phyloP scores from a whole-genome alignment of 2,113 vertebrate genomes.

The Rynchops niger region DNA sequence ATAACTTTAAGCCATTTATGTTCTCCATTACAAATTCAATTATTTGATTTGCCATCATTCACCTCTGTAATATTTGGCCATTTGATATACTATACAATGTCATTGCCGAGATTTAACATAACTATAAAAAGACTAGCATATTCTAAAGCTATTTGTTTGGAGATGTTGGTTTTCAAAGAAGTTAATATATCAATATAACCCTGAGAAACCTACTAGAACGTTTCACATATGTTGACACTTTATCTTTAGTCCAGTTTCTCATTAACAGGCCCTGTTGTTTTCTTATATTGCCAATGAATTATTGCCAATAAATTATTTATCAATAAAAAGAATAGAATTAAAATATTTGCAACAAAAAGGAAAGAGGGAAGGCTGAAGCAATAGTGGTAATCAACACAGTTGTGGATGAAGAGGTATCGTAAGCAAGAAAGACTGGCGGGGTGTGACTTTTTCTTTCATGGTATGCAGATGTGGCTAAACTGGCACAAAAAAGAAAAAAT shows the following conservation, averaged over 20 bases:
- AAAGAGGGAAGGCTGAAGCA: not conserved
- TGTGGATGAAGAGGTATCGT: not conserved
- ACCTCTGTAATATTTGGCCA: not conserved
- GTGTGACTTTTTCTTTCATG: not conserved
- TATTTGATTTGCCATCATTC: constrained; percentile 47
- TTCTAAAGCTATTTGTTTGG: not conserved
- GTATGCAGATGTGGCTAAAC: not conserved
- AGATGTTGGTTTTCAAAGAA: not conserved
- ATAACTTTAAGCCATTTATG: constrained; percentile 33
- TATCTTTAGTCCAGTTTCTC: not conserved
- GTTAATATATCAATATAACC: not conserved
- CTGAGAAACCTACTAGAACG: not conserved
- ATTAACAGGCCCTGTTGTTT: not conserved
- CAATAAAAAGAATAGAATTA: not conserved
- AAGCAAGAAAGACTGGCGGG: not conserved
- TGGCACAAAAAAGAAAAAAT: not conserved
- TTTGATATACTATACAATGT: not conserved
- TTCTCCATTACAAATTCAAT: constrained; percentile 43
- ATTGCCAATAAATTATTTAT: not conserved
- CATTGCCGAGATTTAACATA: not conserved
- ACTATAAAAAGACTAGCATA: not conserved
- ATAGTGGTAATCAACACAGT: not conserved
- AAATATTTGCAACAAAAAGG: not conserved
- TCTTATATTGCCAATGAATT: not conserved
- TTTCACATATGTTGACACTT: not conserved